These are phyloP conservation scores for Pseudomyrmex concolor DNA, from an alignment of 1,140 invertebrate genomes.

Conservation along the genomic window DNA sequence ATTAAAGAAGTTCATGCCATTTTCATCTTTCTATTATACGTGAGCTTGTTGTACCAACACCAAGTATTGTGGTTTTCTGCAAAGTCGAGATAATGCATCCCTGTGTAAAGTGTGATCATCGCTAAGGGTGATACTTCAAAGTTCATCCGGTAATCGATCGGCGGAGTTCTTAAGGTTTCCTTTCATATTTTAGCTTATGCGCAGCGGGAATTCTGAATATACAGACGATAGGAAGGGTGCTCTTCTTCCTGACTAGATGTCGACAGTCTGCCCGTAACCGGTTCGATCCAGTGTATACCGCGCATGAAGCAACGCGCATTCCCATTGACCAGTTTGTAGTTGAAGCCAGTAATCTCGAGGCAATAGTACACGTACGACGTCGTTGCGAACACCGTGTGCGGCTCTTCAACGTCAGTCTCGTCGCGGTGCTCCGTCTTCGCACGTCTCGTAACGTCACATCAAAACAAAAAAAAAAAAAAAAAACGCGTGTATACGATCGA, in stretches of 20 bases:
- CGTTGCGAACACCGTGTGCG: slow-evolving; percentile 76
- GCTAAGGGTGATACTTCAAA: background rate
- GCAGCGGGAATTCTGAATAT: slow-evolving; percentile 4
- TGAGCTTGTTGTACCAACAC: background rate
- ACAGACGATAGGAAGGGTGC: slow-evolving; percentile 10
- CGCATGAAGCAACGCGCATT: slow-evolving; percentile 82
- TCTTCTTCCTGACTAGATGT: slow-evolving; percentile 75
- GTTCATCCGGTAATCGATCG: slow-evolving; percentile 28
- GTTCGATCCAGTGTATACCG: slow-evolving; percentile 74
- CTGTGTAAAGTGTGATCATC: background rate
- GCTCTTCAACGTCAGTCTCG: slow-evolving; percentile 55
- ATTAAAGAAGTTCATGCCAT: background rate
- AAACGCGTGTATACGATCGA: background rate
- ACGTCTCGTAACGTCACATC: slow-evolving; percentile 56
- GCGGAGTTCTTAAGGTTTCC: background rate
- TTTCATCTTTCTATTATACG: background rate
- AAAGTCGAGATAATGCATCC: background rate
- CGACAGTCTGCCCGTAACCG: slow-evolving; percentile 74
- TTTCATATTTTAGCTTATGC: background rate
- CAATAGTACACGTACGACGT: slow-evolving; percentile 82
- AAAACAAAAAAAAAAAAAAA: background rate
- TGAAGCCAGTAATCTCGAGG: slow-evolving; percentile 68
- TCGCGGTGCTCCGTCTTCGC: slow-evolving; percentile 72
- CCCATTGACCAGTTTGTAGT: slow-evolving; percentile 79
- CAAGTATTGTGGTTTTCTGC: slow-evolving; percentile 33